phyloP scores from a whole-genome alignment of 1,140 invertebrate species.

The Sarcophaga peregrina region DNA sequence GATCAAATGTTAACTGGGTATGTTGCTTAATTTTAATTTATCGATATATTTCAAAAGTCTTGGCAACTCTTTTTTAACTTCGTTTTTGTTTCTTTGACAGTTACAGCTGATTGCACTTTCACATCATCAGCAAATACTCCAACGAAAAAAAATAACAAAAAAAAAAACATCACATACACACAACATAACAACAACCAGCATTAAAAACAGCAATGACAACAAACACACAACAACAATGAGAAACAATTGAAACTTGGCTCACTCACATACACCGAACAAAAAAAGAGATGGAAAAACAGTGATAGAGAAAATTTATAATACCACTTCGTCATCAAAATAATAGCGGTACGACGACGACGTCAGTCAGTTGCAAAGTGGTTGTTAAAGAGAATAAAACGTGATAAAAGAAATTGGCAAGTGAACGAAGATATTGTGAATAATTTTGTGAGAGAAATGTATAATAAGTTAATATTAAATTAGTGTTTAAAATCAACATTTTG shows the following conservation, averaged over 20 bases:
- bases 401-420: conserved; percentile 7
- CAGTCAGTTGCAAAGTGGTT: conserved; percentile 31
- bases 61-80: not conserved
- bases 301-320: not conserved
- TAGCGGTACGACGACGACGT: conserved; percentile 18
- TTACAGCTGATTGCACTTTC: conserved; percentile 21
- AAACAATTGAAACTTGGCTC: not conserved
- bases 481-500: too few relatives aligned
- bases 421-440: conserved; percentile 2
- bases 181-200: not conserved
- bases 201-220: not conserved
- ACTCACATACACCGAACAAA: conserved; percentile 18
- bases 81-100: not conserved
- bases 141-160: too few relatives aligned
- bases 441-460: not conserved
- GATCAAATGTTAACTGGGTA: too few relatives aligned
- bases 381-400: conserved; percentile 36
- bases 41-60: not conserved
- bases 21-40: too few relatives aligned
- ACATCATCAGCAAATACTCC: not conserved
- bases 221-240: not conserved
- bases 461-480: too few relatives aligned
- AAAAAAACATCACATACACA: not conserved
- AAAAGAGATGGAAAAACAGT: not conserved
- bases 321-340: conserved; percentile 20